A percentile compares a stretch with the other conserved stretches of the same genome.
Evolutionary conservation across 2,888 invertebrate genomes (phyloP).

Genomic region (Protonemura montana): DNA sequence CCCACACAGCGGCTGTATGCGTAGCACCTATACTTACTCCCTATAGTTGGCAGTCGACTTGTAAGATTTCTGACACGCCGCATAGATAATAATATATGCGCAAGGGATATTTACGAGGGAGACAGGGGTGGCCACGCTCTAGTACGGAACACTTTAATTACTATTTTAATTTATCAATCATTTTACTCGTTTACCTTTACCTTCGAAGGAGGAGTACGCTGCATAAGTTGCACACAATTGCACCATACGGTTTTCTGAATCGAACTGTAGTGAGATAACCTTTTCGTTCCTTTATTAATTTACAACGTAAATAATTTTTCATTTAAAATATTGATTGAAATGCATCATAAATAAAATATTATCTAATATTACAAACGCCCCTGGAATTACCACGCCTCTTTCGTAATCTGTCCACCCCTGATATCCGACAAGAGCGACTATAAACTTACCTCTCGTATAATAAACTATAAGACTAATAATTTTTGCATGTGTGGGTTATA

Average conservation of each 20-base stretch:
- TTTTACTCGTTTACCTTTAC: not conserved
- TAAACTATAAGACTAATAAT: slow-evolving; percentile 35
- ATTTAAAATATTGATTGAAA: not conserved
- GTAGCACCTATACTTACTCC: not conserved
- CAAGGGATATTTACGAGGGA: not conserved
- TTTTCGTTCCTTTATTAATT: not conserved
- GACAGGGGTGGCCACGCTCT: not conserved
- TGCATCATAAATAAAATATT: slow-evolving; percentile 12
- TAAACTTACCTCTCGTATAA: not conserved
- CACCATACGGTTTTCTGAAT: not conserved
- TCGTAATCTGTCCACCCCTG: slow-evolving; percentile 38
- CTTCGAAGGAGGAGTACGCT: not conserved
- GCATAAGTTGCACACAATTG: not conserved
- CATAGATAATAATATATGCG: slow-evolving; percentile 3
- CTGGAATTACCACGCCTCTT: slow-evolving; percentile 7
- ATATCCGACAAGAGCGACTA: slow-evolving; percentile 8
- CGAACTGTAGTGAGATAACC: not conserved
- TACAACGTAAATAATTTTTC: not conserved
- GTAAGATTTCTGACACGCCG: not conserved
- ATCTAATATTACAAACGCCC: slow-evolving; percentile 12
- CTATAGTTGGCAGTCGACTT: not conserved
- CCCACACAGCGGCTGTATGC: not conserved
- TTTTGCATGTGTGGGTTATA: slow-evolving; percentile 39
- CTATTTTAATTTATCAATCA: not conserved
- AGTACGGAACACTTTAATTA: not conserved